These are phyloP conservation scores for Lasioglossum vierecki DNA, from an alignment of 2,888 invertebrate genomes.

Conservation along the genomic window DNA sequence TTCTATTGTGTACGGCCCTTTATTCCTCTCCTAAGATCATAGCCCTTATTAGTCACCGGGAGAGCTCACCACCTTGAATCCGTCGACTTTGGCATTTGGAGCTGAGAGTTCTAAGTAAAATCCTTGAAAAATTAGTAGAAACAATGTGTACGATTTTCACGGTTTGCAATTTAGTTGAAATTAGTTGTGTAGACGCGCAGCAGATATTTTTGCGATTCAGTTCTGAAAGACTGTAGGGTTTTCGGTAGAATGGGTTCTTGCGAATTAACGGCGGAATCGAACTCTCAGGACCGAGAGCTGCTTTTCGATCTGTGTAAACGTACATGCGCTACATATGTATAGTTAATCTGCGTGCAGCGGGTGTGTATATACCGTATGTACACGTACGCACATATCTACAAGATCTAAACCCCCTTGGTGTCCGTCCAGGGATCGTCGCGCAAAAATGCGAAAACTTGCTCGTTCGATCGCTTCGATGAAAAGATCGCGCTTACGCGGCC, in stretches of 20 bases:
- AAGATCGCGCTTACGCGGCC: neutral
- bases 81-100: constrained; percentile 17
- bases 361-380: constrained; percentile 51
- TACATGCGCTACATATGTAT: constrained; percentile 39
- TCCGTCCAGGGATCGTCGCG: constrained; percentile 40
- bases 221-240: neutral
- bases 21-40: constrained; percentile 46
- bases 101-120: constrained; percentile 15
- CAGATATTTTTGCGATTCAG: neutral
- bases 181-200: neutral
- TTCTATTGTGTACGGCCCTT: constrained; percentile 33
- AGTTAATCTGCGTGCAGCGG: constrained; percentile 33
- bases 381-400: constrained; percentile 63
- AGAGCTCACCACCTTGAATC: constrained; percentile 39
- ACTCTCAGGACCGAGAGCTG: constrained; percentile 13
- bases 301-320: constrained; percentile 30
- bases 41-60: constrained; percentile 64
- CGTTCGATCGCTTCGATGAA: neutral
- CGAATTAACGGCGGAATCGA: neutral
- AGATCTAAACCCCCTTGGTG: constrained; percentile 38
- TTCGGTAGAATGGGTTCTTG: neutral
- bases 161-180: neutral
- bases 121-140: neutral
- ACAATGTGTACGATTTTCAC: neutral
- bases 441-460: constrained; percentile 52